Percentiles rank a stretch among this genome's conserved stretches.
phyloP scores from a whole-genome alignment of 2,888 invertebrate genomes.

The Encarsia formosa region DNA sequence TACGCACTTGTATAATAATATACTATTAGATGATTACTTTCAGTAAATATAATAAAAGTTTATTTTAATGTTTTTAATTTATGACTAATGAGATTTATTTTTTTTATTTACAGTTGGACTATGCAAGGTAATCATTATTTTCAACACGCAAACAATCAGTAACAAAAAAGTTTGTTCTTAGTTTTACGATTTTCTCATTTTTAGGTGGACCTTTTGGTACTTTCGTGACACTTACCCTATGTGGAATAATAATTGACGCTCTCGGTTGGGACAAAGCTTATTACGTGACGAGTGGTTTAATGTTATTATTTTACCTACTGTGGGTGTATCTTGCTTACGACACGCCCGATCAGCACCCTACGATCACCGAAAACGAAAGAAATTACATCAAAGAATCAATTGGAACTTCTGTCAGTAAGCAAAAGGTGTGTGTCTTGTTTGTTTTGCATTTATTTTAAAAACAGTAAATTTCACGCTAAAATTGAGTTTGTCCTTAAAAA shows the following conservation, averaged over 20 bases:
- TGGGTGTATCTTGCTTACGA: constrained; percentile 68
- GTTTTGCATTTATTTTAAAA: too few species aligned
- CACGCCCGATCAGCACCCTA: constrained; percentile 61
- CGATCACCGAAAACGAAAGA: constrained; percentile 62
- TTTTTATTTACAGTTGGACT: too few species aligned
- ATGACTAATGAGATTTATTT: too few species aligned
- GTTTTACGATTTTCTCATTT: neutral
- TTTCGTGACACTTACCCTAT: constrained; percentile 66
- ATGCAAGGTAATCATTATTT: constrained; percentile 48
- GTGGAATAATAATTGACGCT: constrained; percentile 62
- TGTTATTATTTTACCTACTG: constrained; percentile 57
- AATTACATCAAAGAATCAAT: constrained; percentile 56
- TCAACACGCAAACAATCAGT: neutral
- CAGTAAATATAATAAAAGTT: too few species aligned
- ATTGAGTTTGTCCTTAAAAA: constrained; percentile 47
- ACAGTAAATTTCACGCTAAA: too few species aligned
- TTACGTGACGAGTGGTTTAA: constrained; percentile 61
- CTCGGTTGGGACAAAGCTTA: constrained; percentile 70
- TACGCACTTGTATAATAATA: too few species aligned
- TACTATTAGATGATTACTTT: too few species aligned
- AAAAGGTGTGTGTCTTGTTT: constrained; percentile 40
- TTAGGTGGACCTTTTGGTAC: constrained; percentile 72
- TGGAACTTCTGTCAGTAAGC: constrained; percentile 42
- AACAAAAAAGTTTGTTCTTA: neutral
- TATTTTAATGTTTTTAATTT: too few species aligned